Evolutionary conservation across 1,140 invertebrate species (phyloP).

Genomic region (Drosophila simulans): DNA sequence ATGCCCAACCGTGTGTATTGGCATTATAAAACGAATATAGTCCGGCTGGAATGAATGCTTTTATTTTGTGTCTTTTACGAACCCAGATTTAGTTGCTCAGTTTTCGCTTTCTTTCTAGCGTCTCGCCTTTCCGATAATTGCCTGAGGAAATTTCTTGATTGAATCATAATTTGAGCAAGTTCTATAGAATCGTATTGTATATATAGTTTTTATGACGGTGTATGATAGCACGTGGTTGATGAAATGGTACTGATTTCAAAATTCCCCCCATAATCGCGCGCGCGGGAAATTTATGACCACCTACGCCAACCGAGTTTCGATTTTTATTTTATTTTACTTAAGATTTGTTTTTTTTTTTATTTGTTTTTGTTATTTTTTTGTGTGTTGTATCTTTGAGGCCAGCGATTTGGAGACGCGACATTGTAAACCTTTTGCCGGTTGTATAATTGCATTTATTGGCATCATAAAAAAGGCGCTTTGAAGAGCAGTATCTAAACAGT

Average conservation of each 20-base stretch:
- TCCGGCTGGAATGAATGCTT: conserved; percentile 20
- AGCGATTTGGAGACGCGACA: conserved; percentile 39
- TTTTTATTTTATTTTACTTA: conserved; percentile 27
- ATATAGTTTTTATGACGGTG: conserved; percentile 49
- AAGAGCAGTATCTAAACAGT: conserved; percentile 81
- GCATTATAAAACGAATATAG: conserved; percentile 72
- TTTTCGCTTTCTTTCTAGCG: conserved; percentile 54
- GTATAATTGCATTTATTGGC: conserved; percentile 80
- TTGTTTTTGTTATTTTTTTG: conserved; percentile 4
- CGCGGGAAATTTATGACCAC: conserved; percentile 65
- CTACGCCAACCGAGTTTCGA: conserved; percentile 51
- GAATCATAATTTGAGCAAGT: conserved; percentile 65
- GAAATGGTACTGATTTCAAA: conserved; percentile 76
- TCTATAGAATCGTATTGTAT: neutral
- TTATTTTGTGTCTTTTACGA: conserved; percentile 49
- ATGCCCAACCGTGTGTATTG: conserved; percentile 66
- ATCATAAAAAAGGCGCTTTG: conserved; percentile 73
- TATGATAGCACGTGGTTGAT: conserved; percentile 74
- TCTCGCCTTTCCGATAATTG: conserved; percentile 72
- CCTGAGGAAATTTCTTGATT: conserved; percentile 72
- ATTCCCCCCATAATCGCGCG: conserved; percentile 55
- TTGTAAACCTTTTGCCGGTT: conserved; percentile 53
- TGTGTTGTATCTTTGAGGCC: conserved; percentile 40
- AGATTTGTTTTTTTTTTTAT: conserved; percentile 8
- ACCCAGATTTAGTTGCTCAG: conserved; percentile 55